Evolutionary conservation across 2,888 invertebrate species (phyloP), one percentile per base, ranked within the genome.

Genomic region (Arctia plantaginis): DNA sequence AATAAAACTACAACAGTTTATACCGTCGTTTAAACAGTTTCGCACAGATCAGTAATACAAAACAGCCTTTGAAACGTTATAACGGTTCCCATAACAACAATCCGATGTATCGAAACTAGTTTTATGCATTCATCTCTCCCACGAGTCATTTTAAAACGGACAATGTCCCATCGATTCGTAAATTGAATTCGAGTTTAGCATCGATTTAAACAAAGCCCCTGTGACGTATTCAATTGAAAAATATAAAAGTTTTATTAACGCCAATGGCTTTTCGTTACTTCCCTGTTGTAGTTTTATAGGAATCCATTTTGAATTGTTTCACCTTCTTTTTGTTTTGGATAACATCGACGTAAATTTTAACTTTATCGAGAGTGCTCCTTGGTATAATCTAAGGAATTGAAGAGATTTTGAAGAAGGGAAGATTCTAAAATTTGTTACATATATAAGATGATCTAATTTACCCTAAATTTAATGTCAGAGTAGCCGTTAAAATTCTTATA

Each of bases 151-250:
- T 69, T 15, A 41, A 64, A 77, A 44, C 65, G 66, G 71, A 74
- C 69, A 74, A 74, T 76, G 64, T 75, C 69, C 69, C 65, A 65
- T 67, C 75, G 71, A 73, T 30, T 76, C 71, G 73, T 76, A 62
- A 85, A 84, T 84, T 78, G 83, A 84, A 83, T 85, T 82, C 76
- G 77, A 85, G 74, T 84, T 83, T 77, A 70, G 39, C 69, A 70
- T 18, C 77, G 75, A 78, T 78, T 77, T 77, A 80, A 85, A 77
- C 79, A 77, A 80, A 80, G 72, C 66, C 62, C 41, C 27, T 66
- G 55, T 75, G 81, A 73, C 78, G 71, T 66, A 74, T 77, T 79
- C 79, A 77, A 83, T 82, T 76, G 80, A 80, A 82, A 81, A 79
- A 77, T 66, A 74, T 70, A 73, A 79, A 78, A 81, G 35, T 78